These are phyloP conservation scores for Aldrovandia affinis DNA, from an alignment of 2,797 vertebrate genomes.

Conservation along the genomic window DNA sequence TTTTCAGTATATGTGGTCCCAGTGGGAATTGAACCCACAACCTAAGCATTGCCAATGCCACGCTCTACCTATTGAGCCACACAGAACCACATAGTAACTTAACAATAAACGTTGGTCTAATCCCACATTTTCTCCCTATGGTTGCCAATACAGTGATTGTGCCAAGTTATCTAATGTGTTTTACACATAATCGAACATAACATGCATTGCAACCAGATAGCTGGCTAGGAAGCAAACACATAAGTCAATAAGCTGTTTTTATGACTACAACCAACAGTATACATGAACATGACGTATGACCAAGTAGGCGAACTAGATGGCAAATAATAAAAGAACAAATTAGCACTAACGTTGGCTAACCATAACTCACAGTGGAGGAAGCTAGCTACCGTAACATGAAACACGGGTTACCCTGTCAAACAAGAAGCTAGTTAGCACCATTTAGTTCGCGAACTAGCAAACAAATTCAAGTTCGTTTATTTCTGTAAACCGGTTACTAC, in stretches of 20 bases:
- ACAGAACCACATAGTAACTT: too few species aligned
- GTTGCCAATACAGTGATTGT: too few species aligned
- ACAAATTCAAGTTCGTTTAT: background rate
- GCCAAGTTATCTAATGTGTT: too few species aligned
- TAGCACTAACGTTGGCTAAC: background rate
- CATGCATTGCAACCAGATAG: too few species aligned
- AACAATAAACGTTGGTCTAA: too few species aligned
- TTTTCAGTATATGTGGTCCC: too few species aligned
- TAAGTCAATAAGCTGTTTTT: background rate
- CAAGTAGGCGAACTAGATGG: background rate
- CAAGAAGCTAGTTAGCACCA: slow-evolving; percentile 17
- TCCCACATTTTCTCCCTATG: background rate
- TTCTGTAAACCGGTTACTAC: too few species aligned
- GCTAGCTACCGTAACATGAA: background rate
- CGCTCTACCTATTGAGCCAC: too few species aligned
- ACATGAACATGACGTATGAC: background rate
- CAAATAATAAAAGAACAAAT: background rate
- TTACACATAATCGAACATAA: too few species aligned
- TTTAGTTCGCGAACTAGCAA: background rate
- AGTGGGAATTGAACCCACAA: too few species aligned
- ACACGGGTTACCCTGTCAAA: too few species aligned
- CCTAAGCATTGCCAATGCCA: too few species aligned
- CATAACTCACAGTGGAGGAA: background rate
- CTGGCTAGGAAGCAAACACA: background rate
- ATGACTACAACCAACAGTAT: background rate